Base-by-base conservation (phyloP, 1,140 invertebrate species). In the Leptopilina boulardi region DNA sequence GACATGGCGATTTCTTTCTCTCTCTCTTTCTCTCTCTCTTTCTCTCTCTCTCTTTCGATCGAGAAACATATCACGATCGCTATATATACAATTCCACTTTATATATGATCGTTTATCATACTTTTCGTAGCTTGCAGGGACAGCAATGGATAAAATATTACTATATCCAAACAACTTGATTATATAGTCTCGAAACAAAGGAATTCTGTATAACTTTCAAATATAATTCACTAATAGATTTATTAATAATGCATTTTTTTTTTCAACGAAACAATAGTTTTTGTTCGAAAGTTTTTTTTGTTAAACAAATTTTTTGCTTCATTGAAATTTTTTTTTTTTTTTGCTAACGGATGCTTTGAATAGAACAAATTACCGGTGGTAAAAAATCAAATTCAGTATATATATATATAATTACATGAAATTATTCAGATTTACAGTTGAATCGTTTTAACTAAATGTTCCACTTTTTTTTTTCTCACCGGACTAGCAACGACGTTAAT, bases 1-100 rank as follows among this genome's bases (percentile, higher is more conserved):
- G 77, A 81, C 80, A 56, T 41, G 23, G 54, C 74, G 19, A 41
- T 70, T 73, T 23, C 66, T 74, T 74, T 80, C 75, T 77, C 41
- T 47, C 34, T 38, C 34, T 38, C 8, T 80, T 73, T 77, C 41
- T 47, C 34, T 38, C 34, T 38, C 8, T 38, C 34, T 38, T 9
- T 3, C 34, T 38, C 30, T 2, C 34, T 38, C 8, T 1, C 34
- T 38, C 2, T 38, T 38, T 66, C 59, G 59, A 66, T 66, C 59
- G 59, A 66, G 59, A 66, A 66, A 66, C 59, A 66, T 30, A 66
- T 66, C 59, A 66, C 23, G 59, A 66, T 66, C 59, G 26, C 59
- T 10, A 23, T 38, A 59, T 56, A 56, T 51, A 59, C 21, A 66
- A 66, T 34, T 66, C 26, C 6, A 66, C 59, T 66, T 34, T 66